phyloP scores from a whole-genome alignment of 2,888 invertebrate genomes.

The Andricus curvator region DNA sequence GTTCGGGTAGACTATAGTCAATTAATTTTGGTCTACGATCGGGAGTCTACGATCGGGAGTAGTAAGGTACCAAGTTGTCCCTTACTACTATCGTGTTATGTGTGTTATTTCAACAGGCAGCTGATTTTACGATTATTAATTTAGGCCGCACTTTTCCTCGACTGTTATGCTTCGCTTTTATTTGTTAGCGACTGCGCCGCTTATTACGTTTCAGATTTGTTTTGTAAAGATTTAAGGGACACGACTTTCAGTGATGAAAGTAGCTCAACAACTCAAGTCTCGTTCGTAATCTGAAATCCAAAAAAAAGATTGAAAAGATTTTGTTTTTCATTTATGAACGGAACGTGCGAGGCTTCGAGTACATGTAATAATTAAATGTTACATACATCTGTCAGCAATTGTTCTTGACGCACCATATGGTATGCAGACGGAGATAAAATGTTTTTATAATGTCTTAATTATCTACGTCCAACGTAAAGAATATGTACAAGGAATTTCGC shows the following conservation, averaged over 20 bases:
- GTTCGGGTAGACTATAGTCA: slow-evolving; percentile 27
- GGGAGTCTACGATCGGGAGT: too few relatives aligned
- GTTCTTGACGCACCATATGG: slow-evolving; percentile 55
- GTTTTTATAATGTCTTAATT: slow-evolving; percentile 46
- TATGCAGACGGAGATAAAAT: slow-evolving; percentile 26
- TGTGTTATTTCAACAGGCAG: slow-evolving; percentile 47
- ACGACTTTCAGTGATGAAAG: slow-evolving; percentile 21
- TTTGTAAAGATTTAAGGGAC: slow-evolving; percentile 37
- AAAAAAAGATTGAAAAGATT: slow-evolving; percentile 7
- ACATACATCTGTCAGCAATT: slow-evolving; percentile 49
- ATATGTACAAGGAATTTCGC: slow-evolving; percentile 43
- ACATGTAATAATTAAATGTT: slow-evolving; percentile 34
- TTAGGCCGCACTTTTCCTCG: slow-evolving; percentile 49
- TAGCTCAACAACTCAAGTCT: slow-evolving; percentile 42
- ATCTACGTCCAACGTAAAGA: slow-evolving; percentile 44
- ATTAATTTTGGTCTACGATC: slow-evolving; percentile 29
- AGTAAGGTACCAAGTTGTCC: background rate
- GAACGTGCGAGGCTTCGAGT: slow-evolving; percentile 19
- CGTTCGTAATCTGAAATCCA: slow-evolving; percentile 30
- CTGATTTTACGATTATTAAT: slow-evolving; percentile 46
- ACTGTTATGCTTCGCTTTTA: slow-evolving; percentile 55
- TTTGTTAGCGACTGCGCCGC: slow-evolving; percentile 51
- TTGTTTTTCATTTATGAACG: slow-evolving; percentile 32
- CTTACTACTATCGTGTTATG: slow-evolving; percentile 27
- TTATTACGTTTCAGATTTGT: slow-evolving; percentile 51